Evolutionary conservation across 2,113 vertebrate genomes (phyloP).

Genomic region (Ceyx margarethae): DNA sequence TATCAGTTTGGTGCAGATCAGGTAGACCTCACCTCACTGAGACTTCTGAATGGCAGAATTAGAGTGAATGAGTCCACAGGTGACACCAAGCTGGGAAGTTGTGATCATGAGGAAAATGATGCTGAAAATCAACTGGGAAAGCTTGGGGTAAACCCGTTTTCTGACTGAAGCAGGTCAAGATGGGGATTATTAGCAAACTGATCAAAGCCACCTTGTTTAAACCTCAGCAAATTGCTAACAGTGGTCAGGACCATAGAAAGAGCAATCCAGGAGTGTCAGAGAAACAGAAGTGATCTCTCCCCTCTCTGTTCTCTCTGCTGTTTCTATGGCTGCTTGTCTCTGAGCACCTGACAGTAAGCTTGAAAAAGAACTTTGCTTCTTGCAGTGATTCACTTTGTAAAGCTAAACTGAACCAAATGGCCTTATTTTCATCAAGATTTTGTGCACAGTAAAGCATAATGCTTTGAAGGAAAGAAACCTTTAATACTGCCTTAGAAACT

Average conservation of each 20-base stretch:
- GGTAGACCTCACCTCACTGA: not conserved
- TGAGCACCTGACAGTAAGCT: not conserved
- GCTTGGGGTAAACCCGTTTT: not conserved
- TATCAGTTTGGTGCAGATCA: not conserved
- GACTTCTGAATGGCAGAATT: not conserved
- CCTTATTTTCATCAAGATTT: not conserved
- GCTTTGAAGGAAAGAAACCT: not conserved
- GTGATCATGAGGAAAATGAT: not conserved
- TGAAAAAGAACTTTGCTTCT: not conserved
- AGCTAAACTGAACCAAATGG: not conserved
- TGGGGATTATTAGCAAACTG: not conserved
- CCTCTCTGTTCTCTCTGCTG: not conserved
- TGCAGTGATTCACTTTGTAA: not conserved
- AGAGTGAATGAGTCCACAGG: not conserved
- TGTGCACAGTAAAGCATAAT: not conserved
- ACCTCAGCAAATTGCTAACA: not conserved
- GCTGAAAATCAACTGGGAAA: not conserved
- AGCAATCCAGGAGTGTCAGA: not conserved
- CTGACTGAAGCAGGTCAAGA: not conserved
- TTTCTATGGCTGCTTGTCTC: not conserved
- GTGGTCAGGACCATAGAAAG: fast-evolving
- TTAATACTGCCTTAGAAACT: not conserved
- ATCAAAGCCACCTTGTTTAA: not conserved
- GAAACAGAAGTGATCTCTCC: not conserved
- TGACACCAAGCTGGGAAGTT: not conserved